These are phyloP conservation scores for Erpobdella octoculata DNA, from an alignment of 2,888 invertebrate genomes.

Conservation along the genomic window DNA sequence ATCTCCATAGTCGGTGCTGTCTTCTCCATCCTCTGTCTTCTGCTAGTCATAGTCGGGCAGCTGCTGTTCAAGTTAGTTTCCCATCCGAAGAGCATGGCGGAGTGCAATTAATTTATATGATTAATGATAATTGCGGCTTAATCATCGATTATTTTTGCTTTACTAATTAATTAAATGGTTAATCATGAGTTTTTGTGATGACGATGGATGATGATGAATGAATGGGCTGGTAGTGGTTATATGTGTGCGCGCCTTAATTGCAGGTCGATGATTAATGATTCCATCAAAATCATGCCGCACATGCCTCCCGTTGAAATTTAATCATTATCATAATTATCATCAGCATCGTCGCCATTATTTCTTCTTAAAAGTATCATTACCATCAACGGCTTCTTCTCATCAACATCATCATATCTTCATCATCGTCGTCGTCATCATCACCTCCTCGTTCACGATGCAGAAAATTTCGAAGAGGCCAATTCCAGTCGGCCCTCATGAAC, in stretches of 20 bases:
- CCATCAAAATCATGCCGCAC: too few species aligned
- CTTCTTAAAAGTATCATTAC: too few species aligned
- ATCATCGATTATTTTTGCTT: background rate
- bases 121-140: background rate
- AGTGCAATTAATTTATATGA: background rate
- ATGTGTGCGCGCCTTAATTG: too few species aligned
- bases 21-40: constrained; percentile 8
- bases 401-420: too few species aligned
- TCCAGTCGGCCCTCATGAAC: constrained; percentile 63
- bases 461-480: constrained; percentile 48
- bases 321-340: too few species aligned
- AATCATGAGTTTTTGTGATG: too few species aligned
- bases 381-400: too few species aligned
- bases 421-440: too few species aligned
- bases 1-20: background rate
- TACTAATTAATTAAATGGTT: background rate
- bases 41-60: background rate
- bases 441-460: background rate
- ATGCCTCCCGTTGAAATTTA: background rate
- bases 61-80: constrained; percentile 11
- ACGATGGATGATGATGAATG: too few species aligned
- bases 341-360: too few species aligned
- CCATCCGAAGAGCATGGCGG: background rate
- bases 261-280: too few species aligned
- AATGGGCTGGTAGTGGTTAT: too few species aligned